Evolutionary conservation across 2,888 invertebrate species (phyloP).

Genomic region (Pseudococcus viburni): DNA sequence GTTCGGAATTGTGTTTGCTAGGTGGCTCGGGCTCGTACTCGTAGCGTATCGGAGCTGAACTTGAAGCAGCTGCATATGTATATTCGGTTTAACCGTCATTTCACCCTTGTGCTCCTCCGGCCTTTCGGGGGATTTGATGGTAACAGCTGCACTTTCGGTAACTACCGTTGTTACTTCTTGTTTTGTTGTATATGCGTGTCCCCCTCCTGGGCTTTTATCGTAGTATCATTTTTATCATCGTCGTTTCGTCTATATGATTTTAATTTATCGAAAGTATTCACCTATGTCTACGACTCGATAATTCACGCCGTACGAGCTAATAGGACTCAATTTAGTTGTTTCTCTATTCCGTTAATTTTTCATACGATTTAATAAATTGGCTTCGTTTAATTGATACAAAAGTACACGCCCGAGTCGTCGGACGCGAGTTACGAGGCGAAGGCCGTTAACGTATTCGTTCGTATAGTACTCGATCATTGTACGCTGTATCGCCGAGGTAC

Average conservation of each 20-base stretch:
- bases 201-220: constrained; percentile 19
- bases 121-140: constrained; percentile 50
- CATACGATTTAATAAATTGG: constrained; percentile 34
- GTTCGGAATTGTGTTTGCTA: constrained; percentile 22
- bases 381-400: constrained; percentile 31
- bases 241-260: constrained; percentile 23
- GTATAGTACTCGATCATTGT: neutral
- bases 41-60: constrained; percentile 44
- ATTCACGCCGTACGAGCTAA: neutral
- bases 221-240: constrained; percentile 29
- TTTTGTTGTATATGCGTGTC: constrained; percentile 53
- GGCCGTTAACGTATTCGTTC: constrained; percentile 45
- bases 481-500: neutral
- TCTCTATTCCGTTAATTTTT: constrained; percentile 37
- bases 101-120: constrained; percentile 16
- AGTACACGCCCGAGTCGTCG: neutral
- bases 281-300: neutral
- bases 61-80: constrained; percentile 58
- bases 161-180: constrained; percentile 61
- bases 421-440: neutral
- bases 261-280: constrained; percentile 33
- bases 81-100: constrained; percentile 63
- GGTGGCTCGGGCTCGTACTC: neutral
- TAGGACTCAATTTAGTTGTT: constrained; percentile 25
- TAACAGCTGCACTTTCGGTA: constrained; percentile 62